Evolutionary conservation across 2,113 vertebrate genomes (phyloP).

Genomic region (Tupaia tana): DNA sequence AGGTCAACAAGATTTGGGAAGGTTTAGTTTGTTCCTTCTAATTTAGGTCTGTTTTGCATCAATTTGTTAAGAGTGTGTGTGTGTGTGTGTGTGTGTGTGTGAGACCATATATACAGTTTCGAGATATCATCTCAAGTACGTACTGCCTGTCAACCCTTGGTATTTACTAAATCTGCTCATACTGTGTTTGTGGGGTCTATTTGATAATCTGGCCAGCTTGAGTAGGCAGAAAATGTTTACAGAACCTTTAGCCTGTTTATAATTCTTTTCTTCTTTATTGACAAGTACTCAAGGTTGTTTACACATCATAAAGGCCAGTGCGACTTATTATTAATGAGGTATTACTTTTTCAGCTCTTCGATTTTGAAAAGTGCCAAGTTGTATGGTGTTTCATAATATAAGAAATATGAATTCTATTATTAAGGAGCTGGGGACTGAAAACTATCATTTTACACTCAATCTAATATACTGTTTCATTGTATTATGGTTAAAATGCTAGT

Average conservation of each 20-base stretch:
- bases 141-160: neutral
- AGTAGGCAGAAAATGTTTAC: neutral
- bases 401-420: neutral
- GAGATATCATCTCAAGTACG: neutral
- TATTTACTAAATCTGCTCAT: neutral
- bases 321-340: constrained; percentile 35
- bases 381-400: constrained; percentile 31
- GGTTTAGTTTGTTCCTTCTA: neutral
- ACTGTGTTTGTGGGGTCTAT: neutral
- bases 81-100: neutral
- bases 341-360: constrained; percentile 3
- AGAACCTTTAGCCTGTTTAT: constrained; percentile 18
- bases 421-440: neutral
- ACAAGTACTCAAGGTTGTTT: constrained; percentile 9
- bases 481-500: neutral
- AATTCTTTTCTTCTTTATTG: constrained; percentile 31
- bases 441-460: constrained; percentile 30
- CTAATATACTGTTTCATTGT: neutral
- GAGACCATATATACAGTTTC: neutral
- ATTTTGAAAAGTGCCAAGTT: constrained; percentile 38
- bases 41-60: neutral
- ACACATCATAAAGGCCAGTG: neutral
- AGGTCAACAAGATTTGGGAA: neutral
- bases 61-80: neutral
- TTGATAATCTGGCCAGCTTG: constrained; percentile 31